These are phyloP conservation scores for Auanema sp. DNA, from an alignment of 2,888 invertebrate genomes.

Conservation along the genomic window DNA sequence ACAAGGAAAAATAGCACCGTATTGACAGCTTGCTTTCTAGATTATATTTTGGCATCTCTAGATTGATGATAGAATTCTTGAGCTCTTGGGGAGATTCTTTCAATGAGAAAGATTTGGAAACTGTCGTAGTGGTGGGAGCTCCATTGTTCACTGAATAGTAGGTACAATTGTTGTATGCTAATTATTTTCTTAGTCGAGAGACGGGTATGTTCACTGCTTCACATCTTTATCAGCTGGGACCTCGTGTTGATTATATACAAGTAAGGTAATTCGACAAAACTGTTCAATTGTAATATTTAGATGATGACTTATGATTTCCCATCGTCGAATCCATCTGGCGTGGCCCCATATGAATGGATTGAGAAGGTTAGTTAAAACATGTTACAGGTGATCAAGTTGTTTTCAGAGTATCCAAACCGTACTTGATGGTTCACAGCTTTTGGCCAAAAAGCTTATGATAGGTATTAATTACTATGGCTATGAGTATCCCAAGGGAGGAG, in stretches of 20 bases:
- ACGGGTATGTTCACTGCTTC: slow-evolving; percentile 33
- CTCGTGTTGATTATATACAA: slow-evolving; percentile 49
- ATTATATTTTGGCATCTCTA: slow-evolving; percentile 11
- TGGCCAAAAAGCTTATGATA: slow-evolving; percentile 36
- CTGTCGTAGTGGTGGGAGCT: slow-evolving; percentile 45
- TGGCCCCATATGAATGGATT: slow-evolving; percentile 55
- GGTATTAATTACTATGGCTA: slow-evolving; percentile 57
- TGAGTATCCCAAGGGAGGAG: slow-evolving; percentile 23
- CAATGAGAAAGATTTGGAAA: slow-evolving; percentile 27
- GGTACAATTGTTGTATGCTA: neutral
- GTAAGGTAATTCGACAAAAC: slow-evolving; percentile 2
- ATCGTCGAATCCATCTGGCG: slow-evolving; percentile 34
- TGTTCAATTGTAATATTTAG: slow-evolving; percentile 17
- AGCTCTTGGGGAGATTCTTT: slow-evolving; percentile 36
- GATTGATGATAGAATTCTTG: slow-evolving; percentile 28
- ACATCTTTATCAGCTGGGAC: slow-evolving; percentile 30
- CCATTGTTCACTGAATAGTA: slow-evolving; percentile 25
- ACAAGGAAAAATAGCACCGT: slow-evolving; percentile 68
- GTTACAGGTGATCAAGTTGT: neutral
- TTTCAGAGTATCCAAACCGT: slow-evolving; percentile 11
- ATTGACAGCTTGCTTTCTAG: neutral
- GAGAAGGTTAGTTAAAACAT: slow-evolving; percentile 13
- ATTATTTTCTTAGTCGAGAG: slow-evolving; percentile 18
- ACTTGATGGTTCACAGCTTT: slow-evolving; percentile 6
- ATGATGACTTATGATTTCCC: slow-evolving; percentile 60